A percentile compares a stretch with the other conserved stretches of the same genome.
phyloP scores from a whole-genome alignment of 2,113 vertebrate species.

The Scortum barcoo region DNA sequence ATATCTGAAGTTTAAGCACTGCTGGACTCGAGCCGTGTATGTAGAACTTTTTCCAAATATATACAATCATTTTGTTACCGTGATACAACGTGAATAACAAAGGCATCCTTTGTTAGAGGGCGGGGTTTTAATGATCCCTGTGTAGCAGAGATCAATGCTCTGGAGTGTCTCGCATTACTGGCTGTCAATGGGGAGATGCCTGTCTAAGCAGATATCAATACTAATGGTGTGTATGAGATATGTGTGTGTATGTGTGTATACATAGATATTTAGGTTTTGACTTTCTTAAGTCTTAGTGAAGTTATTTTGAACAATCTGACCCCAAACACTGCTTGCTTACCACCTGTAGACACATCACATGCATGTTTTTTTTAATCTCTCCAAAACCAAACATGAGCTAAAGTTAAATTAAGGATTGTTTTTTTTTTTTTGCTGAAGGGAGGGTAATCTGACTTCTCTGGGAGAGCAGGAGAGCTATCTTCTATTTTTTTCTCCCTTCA shows the following conservation, averaged over 20 bases:
- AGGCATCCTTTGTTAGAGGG: slow-evolving; percentile 45
- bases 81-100: slow-evolving; percentile 35
- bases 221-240: slow-evolving; percentile 28
- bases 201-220: slow-evolving; percentile 67
- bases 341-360: background rate
- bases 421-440: background rate
- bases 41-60: background rate
- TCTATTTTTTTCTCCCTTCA: background rate
- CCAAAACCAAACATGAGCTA: too few species aligned
- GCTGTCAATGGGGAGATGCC: slow-evolving; percentile 71
- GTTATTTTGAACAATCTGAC: background rate
- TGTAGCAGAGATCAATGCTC: slow-evolving; percentile 71
- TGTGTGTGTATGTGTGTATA: slow-evolving; percentile 2
- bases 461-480: background rate
- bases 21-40: background rate
- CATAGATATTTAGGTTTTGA: background rate
- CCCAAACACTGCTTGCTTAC: background rate
- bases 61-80: background rate
- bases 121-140: slow-evolving; percentile 70
- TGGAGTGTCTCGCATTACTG: slow-evolving; percentile 73
- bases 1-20: slow-evolving; percentile 17
- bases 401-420: background rate
- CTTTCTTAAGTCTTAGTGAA: background rate
- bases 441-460: background rate
- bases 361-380: too few species aligned